Percentiles rank a stretch among this genome's conserved stretches.
Evolutionary conservation across 1,140 invertebrate species (phyloP).

Genomic region (Apocrypta bakeri): DNA sequence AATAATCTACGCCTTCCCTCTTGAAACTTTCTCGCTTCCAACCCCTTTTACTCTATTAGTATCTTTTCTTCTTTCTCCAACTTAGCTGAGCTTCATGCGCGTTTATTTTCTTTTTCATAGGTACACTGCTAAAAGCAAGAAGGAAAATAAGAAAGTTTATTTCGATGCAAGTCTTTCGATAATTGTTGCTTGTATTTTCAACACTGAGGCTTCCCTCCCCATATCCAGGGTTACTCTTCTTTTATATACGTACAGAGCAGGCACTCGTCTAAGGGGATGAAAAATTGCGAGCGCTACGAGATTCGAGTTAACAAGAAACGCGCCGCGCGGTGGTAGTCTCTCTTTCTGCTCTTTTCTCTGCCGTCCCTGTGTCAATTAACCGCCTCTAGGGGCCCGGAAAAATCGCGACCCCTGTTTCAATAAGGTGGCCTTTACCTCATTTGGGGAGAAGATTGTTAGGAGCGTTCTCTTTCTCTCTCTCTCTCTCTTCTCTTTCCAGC

Average conservation of each 20-base stretch:
- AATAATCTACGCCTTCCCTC: conserved; percentile 19
- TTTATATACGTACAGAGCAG: neutral
- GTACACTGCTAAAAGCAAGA: neutral
- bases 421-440: conserved; percentile 75
- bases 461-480: conserved; percentile 52
- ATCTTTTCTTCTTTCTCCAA: neutral
- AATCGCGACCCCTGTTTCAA: conserved; percentile 75
- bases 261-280: conserved; percentile 63
- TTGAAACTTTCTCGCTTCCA: neutral
- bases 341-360: conserved; percentile 31
- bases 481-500: conserved; percentile 48
- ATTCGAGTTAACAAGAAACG: conserved; percentile 75
- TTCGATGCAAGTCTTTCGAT: neutral
- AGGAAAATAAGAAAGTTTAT: neutral
- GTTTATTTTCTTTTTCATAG: neutral
- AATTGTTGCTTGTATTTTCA: neutral
- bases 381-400: conserved; percentile 67
- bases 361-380: conserved; percentile 73
- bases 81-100: too few relatives aligned
- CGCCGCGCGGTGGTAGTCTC: conserved; percentile 15
- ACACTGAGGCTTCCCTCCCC: neutral
- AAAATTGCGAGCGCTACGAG: conserved; percentile 69
- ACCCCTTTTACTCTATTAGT: neutral
- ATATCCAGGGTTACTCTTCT: neutral
- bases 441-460: conserved; percentile 73